Evolutionary conservation across 1,140 invertebrate species (phyloP).

Genomic region (Notospermus geniculatus): DNA sequence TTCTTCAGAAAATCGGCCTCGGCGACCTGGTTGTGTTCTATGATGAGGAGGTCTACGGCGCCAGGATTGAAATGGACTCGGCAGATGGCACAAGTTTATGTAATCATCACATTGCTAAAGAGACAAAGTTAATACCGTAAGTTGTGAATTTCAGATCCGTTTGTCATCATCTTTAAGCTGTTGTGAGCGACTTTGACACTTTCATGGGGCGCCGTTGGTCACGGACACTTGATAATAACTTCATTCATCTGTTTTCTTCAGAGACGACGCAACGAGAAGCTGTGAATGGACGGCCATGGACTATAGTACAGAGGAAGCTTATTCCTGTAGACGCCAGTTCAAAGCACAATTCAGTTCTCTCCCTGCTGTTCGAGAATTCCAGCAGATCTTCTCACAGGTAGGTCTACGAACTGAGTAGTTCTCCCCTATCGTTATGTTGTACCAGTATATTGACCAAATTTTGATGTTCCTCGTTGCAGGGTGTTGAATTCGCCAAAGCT

Average conservation of each 20-base stretch:
- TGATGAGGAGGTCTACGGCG: constrained; percentile 58
- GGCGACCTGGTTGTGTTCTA: constrained; percentile 60
- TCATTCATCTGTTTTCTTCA: no score
- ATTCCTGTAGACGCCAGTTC: constrained; percentile 49
- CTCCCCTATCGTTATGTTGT: no score
- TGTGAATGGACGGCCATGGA: constrained; percentile 60
- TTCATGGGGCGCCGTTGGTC: no score
- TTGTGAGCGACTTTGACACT: no score
- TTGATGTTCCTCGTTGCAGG: no score
- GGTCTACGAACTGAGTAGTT: constrained; percentile 14
- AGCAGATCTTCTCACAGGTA: constrained; percentile 54
- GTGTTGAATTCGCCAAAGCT: no score
- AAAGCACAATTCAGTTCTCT: constrained; percentile 56
- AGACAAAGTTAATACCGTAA: constrained; percentile 51
- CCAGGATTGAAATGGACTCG: constrained; percentile 53
- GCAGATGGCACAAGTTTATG: constrained; percentile 55
- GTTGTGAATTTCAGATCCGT: no score
- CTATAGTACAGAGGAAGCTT: constrained; percentile 53
- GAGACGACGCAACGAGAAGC: constrained; percentile 48
- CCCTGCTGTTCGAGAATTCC: constrained; percentile 56
- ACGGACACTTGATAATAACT: no score
- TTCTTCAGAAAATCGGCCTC: constrained; percentile 36
- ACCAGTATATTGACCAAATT: no score
- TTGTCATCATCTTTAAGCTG: no score
- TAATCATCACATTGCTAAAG: constrained; percentile 59